A percentile compares a stretch with the other conserved stretches of the same genome.
These are phyloP conservation scores for Venturia canescens DNA, from an alignment of 1,140 invertebrate species.

Conservation along the genomic window DNA sequence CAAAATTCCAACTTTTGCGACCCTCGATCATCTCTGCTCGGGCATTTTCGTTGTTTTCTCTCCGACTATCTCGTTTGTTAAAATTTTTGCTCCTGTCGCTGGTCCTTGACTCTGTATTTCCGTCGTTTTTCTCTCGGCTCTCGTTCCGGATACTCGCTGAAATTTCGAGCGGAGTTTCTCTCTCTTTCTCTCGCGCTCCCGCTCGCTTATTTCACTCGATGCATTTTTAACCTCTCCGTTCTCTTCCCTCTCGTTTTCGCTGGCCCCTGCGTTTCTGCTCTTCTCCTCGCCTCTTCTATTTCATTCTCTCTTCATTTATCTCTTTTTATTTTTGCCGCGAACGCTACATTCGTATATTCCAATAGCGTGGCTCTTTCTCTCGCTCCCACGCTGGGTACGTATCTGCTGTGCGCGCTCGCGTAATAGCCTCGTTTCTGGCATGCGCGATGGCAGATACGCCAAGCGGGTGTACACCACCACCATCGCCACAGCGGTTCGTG, in stretches of 20 bases:
- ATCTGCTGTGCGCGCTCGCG: conserved; percentile 69
- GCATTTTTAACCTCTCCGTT: not conserved
- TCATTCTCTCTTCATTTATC: conserved; percentile 17
- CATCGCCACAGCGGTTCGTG: conserved; percentile 44
- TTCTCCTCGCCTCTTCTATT: conserved; percentile 17
- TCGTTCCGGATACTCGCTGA: not conserved
- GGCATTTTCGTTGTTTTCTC: no score
- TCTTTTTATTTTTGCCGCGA: conserved; percentile 51
- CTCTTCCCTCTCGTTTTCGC: no score
- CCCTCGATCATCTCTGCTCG: no score
- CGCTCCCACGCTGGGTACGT: conserved; percentile 58
- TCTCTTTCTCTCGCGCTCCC: conserved; percentile 39
- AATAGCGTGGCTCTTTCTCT: conserved; percentile 23
- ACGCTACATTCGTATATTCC: not conserved
- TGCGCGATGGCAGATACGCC: conserved; percentile 73
- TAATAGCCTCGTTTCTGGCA: conserved; percentile 75
- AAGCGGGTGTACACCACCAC: conserved; percentile 48
- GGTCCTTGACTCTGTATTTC: not conserved
- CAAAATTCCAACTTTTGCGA: conserved; percentile 48
- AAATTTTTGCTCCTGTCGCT: no score
- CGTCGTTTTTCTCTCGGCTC: conserved; percentile 43
- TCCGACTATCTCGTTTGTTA: no score
- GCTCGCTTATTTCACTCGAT: not conserved
- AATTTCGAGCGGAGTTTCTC: conserved; percentile 54
- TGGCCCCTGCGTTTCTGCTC: conserved; percentile 42